These are phyloP conservation scores for Andrena hattorfiana DNA, from an alignment of 2,888 invertebrate genomes.

Conservation along the genomic window DNA sequence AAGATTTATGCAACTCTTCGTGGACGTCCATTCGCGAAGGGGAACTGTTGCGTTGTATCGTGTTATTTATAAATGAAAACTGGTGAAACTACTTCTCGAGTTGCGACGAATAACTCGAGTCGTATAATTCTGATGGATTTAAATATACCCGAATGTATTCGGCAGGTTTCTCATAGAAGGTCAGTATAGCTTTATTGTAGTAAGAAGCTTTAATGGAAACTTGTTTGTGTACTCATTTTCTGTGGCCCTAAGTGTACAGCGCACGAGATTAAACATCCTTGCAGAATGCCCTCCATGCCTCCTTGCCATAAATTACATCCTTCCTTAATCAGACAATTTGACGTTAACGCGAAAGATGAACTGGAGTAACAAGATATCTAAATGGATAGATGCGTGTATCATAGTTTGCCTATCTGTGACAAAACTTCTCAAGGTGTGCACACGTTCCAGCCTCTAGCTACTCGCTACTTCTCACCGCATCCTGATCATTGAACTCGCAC, in stretches of 20 bases:
- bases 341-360: background rate
- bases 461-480: slow-evolving; percentile 23
- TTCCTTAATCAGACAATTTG: background rate
- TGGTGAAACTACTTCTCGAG: too few relatives aligned
- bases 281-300: background rate
- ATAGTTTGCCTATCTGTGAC: slow-evolving; percentile 41
- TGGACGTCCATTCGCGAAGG: too few relatives aligned
- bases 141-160: slow-evolving; percentile 2
- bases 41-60: too few relatives aligned
- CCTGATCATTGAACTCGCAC: slow-evolving; percentile 4
- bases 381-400: background rate
- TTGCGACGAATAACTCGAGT: background rate
- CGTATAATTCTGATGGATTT: too few relatives aligned
- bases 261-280: background rate
- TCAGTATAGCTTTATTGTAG: slow-evolving; percentile 31
- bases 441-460: slow-evolving; percentile 12
- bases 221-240: background rate
- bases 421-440: slow-evolving; percentile 17
- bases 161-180: slow-evolving; percentile 21
- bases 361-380: background rate
- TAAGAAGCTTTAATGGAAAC: slow-evolving; percentile 18
- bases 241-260: slow-evolving; percentile 7
- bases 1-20: too few relatives aligned
- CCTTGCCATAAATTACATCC: background rate
- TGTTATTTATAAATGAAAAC: too few relatives aligned